Percentiles rank a stretch among this genome's conserved stretches.
These are phyloP conservation scores for Butorides virescens DNA, from an alignment of 2,113 vertebrate species.

Conservation along the genomic window DNA sequence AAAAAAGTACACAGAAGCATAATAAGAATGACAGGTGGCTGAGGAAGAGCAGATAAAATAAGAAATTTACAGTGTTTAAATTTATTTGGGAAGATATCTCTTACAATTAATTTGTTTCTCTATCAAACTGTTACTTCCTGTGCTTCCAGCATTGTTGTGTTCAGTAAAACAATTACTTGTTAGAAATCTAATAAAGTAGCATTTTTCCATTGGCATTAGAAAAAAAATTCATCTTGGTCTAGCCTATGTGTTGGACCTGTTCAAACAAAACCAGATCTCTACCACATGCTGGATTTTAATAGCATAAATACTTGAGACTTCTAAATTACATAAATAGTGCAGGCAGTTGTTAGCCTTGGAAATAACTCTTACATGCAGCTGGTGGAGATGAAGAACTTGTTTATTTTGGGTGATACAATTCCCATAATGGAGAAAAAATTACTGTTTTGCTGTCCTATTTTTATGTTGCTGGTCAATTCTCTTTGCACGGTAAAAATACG, in stretches of 20 bases:
- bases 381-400: constrained; percentile 1
- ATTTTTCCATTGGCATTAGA: neutral
- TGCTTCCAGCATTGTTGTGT: neutral
- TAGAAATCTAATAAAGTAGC: neutral
- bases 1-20: neutral
- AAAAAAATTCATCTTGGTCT: neutral
- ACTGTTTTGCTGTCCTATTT: neutral
- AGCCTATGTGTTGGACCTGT: neutral
- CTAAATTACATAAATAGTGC: constrained; percentile 3
- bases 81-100: neutral
- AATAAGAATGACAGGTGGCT: neutral
- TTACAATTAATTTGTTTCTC: neutral
- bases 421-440: constrained; percentile 7
- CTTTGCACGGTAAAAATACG: neutral
- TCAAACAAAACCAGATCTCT: neutral
- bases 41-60: neutral
- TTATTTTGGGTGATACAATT: constrained; percentile 37
- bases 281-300: neutral
- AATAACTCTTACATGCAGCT: neutral
- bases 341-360: neutral
- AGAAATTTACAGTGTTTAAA: neutral
- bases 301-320: neutral
- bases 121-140: neutral
- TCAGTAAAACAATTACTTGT: neutral
- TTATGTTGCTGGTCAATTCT: constrained; percentile 4